phyloP scores from a whole-genome alignment of 2,888 invertebrate species.

The Syritta pipiens region DNA sequence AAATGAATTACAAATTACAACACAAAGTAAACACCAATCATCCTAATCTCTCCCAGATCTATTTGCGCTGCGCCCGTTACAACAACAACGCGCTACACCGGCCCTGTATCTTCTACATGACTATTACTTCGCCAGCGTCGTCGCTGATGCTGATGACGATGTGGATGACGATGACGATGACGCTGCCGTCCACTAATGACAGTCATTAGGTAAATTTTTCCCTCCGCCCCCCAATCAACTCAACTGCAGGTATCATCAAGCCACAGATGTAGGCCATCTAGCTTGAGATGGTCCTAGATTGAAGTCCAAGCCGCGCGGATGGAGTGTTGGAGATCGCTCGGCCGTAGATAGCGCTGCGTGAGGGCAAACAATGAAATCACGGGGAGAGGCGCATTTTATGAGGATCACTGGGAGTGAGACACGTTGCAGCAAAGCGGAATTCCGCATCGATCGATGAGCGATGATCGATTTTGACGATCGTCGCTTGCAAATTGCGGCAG shows the following conservation, averaged over 20 bases:
- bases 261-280: slow-evolving; percentile 52
- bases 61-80: slow-evolving; percentile 40
- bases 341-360: slow-evolving; percentile 30
- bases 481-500: slow-evolving; percentile 13
- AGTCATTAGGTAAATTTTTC: slow-evolving; percentile 53
- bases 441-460: slow-evolving; percentile 16
- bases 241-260: slow-evolving; percentile 56
- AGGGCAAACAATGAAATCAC: slow-evolving; percentile 46
- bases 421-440: slow-evolving; percentile 19
- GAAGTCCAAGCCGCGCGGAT: slow-evolving; percentile 48
- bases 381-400: neutral
- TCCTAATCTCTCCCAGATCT: slow-evolving; percentile 57
- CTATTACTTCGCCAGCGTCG: slow-evolving; percentile 27
- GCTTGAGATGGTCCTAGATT: slow-evolving; percentile 45
- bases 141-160: slow-evolving; percentile 4
- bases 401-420: slow-evolving; percentile 20
- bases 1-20: slow-evolving; percentile 51
- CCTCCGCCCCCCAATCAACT: slow-evolving; percentile 38
- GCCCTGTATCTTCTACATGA: slow-evolving; percentile 19
- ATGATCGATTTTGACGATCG: slow-evolving; percentile 29
- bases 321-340: slow-evolving; percentile 32
- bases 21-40: slow-evolving; percentile 57
- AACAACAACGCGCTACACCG: neutral
- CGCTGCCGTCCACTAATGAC: slow-evolving; percentile 58
- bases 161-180: slow-evolving; percentile 16